Base-by-base conservation (phyloP, 2,113 vertebrate genomes). In the Serinus canaria region DNA sequence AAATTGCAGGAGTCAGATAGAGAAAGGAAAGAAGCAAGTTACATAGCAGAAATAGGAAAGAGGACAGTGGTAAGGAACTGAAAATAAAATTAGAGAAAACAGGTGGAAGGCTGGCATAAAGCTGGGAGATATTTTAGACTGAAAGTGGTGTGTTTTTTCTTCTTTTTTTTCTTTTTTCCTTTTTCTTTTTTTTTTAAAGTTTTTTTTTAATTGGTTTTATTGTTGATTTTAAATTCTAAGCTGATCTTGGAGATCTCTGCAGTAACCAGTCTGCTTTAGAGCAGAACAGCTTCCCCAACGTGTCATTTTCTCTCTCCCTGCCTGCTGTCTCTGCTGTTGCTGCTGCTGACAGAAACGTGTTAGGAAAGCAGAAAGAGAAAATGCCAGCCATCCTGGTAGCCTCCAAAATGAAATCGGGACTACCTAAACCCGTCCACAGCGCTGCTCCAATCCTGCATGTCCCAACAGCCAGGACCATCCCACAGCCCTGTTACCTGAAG, bases 321-420 rank as follows among this genome's bases (percentile, higher is more conserved):
- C 96, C 95, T 98, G 94, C 97, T 97, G 96, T 89, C 91, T 96
- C 96, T 96, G 97, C 96, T 93, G 44, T 93, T 97, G 93, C 97
- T 86, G 96, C 97, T 96, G 95, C 97, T 96, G 97, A 97, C 94
- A 96, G 97, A 97, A 97, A 97, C 98, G 97, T 97, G 97, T 97
- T 97, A 95, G 96, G 97, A 96, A 97, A 98, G 96, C 97, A 96
- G 96, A 97, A 97, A 90, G 96, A 98, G 98, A 99, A 99, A 97
- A 99, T 99, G 99, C 99, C 99, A 97, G 98, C 99, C 98, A 98
- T 99, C 97, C 98, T 99, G 96, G 98, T 99, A 96, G 98, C 98
- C 97, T 98, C 99, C 96, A 99, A 99, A 97, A 99, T 99, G 99
- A 99, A 99, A 97, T 99, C 99, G 35, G 99, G 99, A 98, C 99